Evolutionary conservation across 2,888 invertebrate genomes (phyloP), one percentile per base, ranked within the genome.

Genomic region (Beris chalybata): DNA sequence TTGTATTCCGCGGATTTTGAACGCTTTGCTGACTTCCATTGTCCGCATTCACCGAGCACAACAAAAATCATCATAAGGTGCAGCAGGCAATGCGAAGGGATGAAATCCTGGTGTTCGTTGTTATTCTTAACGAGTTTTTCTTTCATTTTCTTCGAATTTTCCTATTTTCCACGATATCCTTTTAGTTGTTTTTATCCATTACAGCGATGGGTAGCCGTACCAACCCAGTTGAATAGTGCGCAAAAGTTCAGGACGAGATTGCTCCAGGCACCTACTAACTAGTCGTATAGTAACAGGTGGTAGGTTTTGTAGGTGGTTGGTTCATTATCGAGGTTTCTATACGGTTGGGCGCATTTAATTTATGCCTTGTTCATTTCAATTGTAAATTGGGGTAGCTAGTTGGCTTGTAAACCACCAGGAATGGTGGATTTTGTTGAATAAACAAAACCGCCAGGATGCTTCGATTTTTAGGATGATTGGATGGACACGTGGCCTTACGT

Each of bases 241-340:
- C 22, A 22, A 22, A 22, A 22, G 22, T 22, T 22, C 22, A 22
- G 22, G 22, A 22, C 22, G 22, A 22, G 22, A 22, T 22, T 22
- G 22, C 22, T 22, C 22, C 22, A 2, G 22, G 22, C 38, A 61
- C 38, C 61, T 52, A 32, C 61, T 38, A 3, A 59, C 38, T 11
- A 50, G 30, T 29, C 38, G 50, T 22, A 59, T 59, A 48, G 59
- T 61, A 61, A 61, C 61, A 61, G 61, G 61, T 61, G 61, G 61
- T 61, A 52, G 58, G 22, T 47, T 48, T 6, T 31, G n/a, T 50
- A 31, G 59, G 30, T 9, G 59, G 38, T 56, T 22, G 31, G 50
- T 22, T 61, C 50, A 61, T 61, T 61, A 61, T 61, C 38, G 61
- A 50, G 52, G 50, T 52, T 61, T 52, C 50, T 61, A 50, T 38